A percentile compares a stretch with the other conserved stretches of the same genome.
These are phyloP conservation scores for Caranx ignobilis DNA, from an alignment of 2,113 vertebrate genomes.

Conservation along the genomic window DNA sequence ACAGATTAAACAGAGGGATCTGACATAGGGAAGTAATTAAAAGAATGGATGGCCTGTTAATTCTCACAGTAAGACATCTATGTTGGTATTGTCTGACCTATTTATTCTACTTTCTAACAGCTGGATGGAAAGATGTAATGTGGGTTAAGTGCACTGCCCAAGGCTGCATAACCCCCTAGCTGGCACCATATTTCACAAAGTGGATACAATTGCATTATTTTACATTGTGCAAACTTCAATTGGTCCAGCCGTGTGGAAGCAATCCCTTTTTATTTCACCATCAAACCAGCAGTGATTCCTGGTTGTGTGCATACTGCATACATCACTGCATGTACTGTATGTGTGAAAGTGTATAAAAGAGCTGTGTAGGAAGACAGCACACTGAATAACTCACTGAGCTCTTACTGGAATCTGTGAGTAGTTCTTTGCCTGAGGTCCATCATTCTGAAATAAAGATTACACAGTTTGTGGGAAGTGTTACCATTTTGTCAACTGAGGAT, in stretches of 20 bases:
- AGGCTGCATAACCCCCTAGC: constrained; percentile 31
- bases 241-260: constrained; percentile 51
- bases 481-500: constrained; percentile 7
- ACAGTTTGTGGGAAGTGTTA: constrained; percentile 5
- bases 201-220: constrained; percentile 43
- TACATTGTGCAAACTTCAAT: constrained; percentile 48
- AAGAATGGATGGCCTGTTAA: constrained; percentile 49
- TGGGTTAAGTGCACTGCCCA: constrained; percentile 70
- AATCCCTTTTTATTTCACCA: constrained; percentile 51
- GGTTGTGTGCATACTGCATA: constrained; percentile 12
- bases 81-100: constrained; percentile 61
- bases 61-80: constrained; percentile 30
- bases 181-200: constrained; percentile 48
- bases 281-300: constrained; percentile 39
- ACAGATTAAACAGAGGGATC: constrained; percentile 23
- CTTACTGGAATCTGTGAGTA: not conserved
- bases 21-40: constrained; percentile 45
- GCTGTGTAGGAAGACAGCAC: constrained; percentile 20
- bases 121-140: constrained; percentile 38
- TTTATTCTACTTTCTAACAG: constrained; percentile 52
- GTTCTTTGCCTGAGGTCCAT: constrained; percentile 26
- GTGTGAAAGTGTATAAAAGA: constrained; percentile 12
- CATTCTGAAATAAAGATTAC: constrained; percentile 22
- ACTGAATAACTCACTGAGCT: constrained; percentile 6
- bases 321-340: constrained; percentile 4